phyloP scores from a whole-genome alignment of 1,140 invertebrate species.

The Odontomachus brunneus region DNA sequence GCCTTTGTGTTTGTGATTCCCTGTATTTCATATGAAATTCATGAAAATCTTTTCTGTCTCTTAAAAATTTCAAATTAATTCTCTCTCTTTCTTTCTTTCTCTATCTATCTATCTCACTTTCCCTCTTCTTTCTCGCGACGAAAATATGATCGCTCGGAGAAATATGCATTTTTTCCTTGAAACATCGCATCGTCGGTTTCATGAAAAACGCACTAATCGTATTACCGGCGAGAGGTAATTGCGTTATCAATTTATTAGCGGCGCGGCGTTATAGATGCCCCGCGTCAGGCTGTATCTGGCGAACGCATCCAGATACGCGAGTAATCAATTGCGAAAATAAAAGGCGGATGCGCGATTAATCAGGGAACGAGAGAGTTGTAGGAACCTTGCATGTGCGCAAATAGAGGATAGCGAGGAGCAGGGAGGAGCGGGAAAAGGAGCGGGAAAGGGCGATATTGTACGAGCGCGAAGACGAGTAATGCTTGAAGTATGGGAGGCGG shows the following conservation, averaged over 20 bases:
- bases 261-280: constrained; percentile 8
- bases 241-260: constrained; percentile 13
- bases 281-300: constrained; percentile 4
- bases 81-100: no score
- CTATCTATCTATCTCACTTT: no score
- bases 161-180: no score
- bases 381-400: constrained; percentile 28
- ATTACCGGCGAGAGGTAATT: neutral
- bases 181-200: neutral
- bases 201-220: constrained; percentile 1
- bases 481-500: constrained; percentile 42
- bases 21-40: no score
- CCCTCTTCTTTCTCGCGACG: no score
- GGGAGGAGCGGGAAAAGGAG: neutral
- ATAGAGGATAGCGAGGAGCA: constrained; percentile 27
- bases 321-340: constrained; percentile 48
- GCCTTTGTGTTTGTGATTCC: no score
- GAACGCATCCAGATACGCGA: constrained; percentile 4
- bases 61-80: no score
- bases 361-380: constrained; percentile 43
- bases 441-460: constrained; percentile 37
- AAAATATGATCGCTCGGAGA: no score
- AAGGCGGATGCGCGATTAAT: constrained; percentile 47
- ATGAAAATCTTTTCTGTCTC: no score
- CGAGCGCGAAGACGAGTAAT: constrained; percentile 54